These are phyloP conservation scores for Paracanthobrama guichenoti DNA, from an alignment of 2,113 vertebrate genomes.

Conservation along the genomic window DNA sequence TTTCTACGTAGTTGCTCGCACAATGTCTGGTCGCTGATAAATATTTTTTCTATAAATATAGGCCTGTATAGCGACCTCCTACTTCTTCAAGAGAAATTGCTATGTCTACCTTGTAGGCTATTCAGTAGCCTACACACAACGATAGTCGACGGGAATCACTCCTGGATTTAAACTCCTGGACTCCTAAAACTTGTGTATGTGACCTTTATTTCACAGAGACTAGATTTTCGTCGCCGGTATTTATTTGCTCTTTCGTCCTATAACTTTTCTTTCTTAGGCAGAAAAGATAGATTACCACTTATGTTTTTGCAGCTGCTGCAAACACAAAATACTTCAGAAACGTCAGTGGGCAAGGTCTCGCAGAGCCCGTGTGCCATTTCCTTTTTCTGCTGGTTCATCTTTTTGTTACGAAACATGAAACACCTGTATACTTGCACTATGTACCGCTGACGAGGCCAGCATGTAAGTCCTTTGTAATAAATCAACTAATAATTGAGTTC, in stretches of 20 bases:
- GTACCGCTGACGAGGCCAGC: conserved; percentile 42
- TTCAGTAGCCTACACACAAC: neutral
- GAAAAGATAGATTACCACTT: conserved; percentile 42
- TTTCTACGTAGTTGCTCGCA: neutral
- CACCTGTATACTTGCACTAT: conserved; percentile 53
- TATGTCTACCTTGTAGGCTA: neutral
- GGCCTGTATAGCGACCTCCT: too few relatives aligned
- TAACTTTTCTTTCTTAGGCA: conserved; percentile 23
- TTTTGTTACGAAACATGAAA: conserved; percentile 45
- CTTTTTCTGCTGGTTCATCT: conserved; percentile 53
- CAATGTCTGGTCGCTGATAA: neutral
- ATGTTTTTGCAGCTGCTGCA: conserved; percentile 56
- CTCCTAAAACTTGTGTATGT: neutral
- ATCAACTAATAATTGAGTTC: conserved; percentile 43
- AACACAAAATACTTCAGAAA: conserved; percentile 46
- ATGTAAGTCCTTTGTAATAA: conserved; percentile 47
- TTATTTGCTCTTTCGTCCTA: conserved; percentile 13
- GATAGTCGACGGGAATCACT: neutral
- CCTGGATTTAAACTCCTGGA: neutral
- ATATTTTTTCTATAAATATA: neutral
- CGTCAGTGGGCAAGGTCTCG: conserved; percentile 21
- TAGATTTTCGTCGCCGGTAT: neutral
- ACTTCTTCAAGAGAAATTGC: too few relatives aligned
- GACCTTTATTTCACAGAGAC: neutral
- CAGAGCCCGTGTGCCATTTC: conserved; percentile 36